A percentile compares a stretch with the other conserved stretches of the same genome.
phyloP scores from a whole-genome alignment of 2,888 invertebrate genomes.

The Leptopterna dolabrata region DNA sequence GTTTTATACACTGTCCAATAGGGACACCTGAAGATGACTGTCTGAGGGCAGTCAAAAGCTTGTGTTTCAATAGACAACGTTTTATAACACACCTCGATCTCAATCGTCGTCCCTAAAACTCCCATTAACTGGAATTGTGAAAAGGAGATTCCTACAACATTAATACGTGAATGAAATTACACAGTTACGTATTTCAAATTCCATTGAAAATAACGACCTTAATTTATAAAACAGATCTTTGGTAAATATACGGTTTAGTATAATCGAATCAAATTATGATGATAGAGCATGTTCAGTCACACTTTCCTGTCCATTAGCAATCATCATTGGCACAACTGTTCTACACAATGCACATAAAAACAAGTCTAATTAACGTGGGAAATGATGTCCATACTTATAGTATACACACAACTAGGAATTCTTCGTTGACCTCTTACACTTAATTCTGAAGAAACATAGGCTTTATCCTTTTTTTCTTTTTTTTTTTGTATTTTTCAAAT shows the following conservation, averaged over 20 bases:
- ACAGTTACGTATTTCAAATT: neutral
- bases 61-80: too few species aligned
- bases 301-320: neutral
- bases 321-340: constrained; percentile 16
- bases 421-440: neutral
- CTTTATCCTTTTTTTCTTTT: too few species aligned
- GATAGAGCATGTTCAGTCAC: neutral
- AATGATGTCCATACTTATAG: neutral
- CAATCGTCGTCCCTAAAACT: too few species aligned
- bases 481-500: neutral
- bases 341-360: neutral
- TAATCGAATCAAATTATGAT: neutral
- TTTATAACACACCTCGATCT: too few species aligned
- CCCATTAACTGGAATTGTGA: too few species aligned
- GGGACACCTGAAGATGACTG: too few species aligned
- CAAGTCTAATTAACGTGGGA: neutral
- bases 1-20: too few species aligned
- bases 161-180: too few species aligned
- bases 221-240: neutral
- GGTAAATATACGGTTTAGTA: neutral
- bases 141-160: too few species aligned
- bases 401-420: neutral
- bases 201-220: neutral
- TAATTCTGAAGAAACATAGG: neutral
- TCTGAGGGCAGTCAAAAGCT: too few species aligned